phyloP scores from a whole-genome alignment of 2,888 invertebrate genomes.

The Cantharis rustica region DNA sequence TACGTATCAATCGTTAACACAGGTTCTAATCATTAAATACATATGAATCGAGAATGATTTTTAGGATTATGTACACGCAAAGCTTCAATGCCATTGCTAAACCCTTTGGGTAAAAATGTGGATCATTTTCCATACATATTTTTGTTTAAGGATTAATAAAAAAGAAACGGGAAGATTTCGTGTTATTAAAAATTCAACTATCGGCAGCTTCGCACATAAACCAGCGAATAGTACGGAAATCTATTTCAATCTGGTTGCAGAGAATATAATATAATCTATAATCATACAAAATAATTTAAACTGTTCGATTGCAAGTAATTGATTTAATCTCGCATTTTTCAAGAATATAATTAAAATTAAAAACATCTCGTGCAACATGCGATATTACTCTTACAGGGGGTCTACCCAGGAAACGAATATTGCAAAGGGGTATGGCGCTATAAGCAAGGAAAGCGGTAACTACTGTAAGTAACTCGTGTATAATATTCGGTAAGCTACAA shows the following conservation, averaged over 20 bases:
- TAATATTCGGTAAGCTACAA: neutral
- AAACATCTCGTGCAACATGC: neutral
- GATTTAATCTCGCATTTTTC: neutral
- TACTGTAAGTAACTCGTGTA: neutral
- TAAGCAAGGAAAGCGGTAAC: neutral
- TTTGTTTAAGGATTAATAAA: no score
- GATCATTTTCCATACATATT: no score
- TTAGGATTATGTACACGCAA: conserved; percentile 18
- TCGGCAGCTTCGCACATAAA: no score
- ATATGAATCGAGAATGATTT: conserved; percentile 11
- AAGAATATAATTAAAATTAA: neutral
- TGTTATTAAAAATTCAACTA: no score
- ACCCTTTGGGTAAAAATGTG: neutral
- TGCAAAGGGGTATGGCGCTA: neutral
- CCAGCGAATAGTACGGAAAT: no score
- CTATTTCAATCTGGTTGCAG: neutral
- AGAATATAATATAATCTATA: neutral
- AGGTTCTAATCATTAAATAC: conserved; percentile 24
- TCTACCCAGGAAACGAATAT: neutral
- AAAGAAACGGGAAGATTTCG: no score
- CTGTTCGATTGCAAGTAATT: neutral
- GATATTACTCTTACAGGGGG: neutral
- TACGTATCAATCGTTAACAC: conserved; percentile 14
- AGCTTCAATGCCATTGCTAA: conserved; percentile 17
- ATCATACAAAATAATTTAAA: neutral